Base-by-base conservation (phyloP, 2,888 invertebrate species). In the Phyto melanocephala region DNA sequence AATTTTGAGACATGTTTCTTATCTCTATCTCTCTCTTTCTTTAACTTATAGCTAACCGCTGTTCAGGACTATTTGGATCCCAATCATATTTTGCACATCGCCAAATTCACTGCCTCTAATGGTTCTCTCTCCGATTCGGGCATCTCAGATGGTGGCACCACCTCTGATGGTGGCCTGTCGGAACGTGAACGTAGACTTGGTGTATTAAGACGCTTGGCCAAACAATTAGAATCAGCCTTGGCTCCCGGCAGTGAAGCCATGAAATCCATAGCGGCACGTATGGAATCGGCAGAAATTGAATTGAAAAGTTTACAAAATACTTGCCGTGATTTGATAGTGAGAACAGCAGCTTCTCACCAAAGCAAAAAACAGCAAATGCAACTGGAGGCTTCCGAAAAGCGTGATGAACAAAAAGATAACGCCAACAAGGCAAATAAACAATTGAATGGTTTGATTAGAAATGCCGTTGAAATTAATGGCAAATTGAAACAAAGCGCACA, bases 121-220 rank as follows among this genome's bases (percentile, higher is more conserved):
- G 94, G 94, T 37, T 95, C 95, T 0, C 92, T 94, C 70, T 95
- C 95, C 1, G 95, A 95, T 90, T 94, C 94, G 82, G 95, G 95
- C 62, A 95, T 95, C 85, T 95, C 95, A 10, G 95, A 95, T 88
- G 95, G 95, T 85, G 95, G 95, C 86, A 93, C 95, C 87, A 95
- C 95, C 75, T 95, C 93, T 10, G 94, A 95, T 87, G 95, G 94
- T 84, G 95, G 95, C 72, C 81, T 91, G 3, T 91, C 91, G 1
- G 95, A 95, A 88, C 92, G 95, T 35, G 95, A 95, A 88, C 92
- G 94, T 52, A 92, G 95, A 20, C 90, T 95, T 70, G 93, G 94
- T 2, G 94, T 93, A 0, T 92, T 95, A 54, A 92, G 94, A 58
- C 92, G 94, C 54, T 90, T 95, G 75, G 94, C 94, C n/a, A 93